Base-by-base conservation (phyloP, 2,888 invertebrate species). In the Philopedon plagiatum region DNA sequence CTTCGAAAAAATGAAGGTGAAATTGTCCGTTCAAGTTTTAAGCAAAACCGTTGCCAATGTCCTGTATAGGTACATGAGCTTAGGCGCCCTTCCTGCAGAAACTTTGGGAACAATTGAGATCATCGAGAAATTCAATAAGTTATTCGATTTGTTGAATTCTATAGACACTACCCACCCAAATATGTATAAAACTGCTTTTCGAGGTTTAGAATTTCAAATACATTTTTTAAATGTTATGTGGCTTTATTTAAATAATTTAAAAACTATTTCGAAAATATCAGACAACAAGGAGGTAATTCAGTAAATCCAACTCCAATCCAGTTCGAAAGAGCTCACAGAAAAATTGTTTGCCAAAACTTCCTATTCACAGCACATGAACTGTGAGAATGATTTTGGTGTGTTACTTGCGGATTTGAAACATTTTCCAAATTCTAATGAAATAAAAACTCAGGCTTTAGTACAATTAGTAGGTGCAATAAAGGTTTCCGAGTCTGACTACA, bases 1-100 rank as follows among this genome's bases (percentile, higher is more conserved):
- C 9, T 77, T 77, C 32, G 57, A 75, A 62, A 78, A 77, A 72
- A 78, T 79, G 76, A 75, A 76, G 13, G 76, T n/a, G n/a, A n/a
- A n/a, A n/a, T n/a, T n/a, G n/a, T n/a, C n/a, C n/a, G n/a, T n/a
- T n/a, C n/a, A n/a, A n/a, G n/a, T n/a, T n/a, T n/a, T 78, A 0
- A n/a, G n/a, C 46, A 32, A 46, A 9, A 49, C 71, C n/a, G 69
- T 73, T 18, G 63, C 60, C 8, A 54, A 39, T 39, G 68, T 49
- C 2, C 63, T 73, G 64, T 5, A 61, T 5, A 62, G 63, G 26
- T 66, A 71, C 23, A 49, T 74, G 11, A 66, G 32, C 39, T 66
- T 67, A 23, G 74, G 62, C 57, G 57, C 23, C 26, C 61, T 71
- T 37, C 66, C 67, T 32, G 37, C 57, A 15, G 51, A 54, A 13